These are phyloP conservation scores for Carlito syrichta DNA, from an alignment of 2,113 vertebrate genomes.

Conservation along the genomic window DNA sequence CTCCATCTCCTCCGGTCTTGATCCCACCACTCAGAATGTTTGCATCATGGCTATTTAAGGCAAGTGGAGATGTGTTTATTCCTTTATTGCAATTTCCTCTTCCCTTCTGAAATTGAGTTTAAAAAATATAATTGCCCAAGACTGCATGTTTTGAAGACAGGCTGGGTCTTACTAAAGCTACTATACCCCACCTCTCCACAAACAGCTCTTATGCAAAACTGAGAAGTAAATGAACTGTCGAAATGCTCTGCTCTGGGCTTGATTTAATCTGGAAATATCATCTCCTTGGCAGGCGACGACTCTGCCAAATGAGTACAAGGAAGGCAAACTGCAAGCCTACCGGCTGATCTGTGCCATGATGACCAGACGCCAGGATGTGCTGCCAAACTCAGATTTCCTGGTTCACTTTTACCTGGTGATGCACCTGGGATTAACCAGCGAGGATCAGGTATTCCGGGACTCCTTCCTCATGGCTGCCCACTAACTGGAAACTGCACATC, in stretches of 20 bases:
- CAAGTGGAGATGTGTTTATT: slow-evolving; percentile 70
- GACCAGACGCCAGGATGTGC: slow-evolving; percentile 96
- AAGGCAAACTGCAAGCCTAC: slow-evolving; percentile 96
- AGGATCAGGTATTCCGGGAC: slow-evolving; percentile 90
- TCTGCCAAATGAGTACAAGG: slow-evolving; percentile 92
- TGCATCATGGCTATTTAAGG: slow-evolving; percentile 98
- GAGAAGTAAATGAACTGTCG: slow-evolving; percentile 56
- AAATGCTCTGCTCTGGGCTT: slow-evolving; percentile 30
- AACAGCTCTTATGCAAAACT: slow-evolving; percentile 59
- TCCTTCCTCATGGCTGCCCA: background rate
- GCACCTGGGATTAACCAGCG: slow-evolving; percentile 92
- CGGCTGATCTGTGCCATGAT: slow-evolving; percentile 98
- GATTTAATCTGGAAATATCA: slow-evolving; percentile 40
- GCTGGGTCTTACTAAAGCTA: slow-evolving; percentile 43
- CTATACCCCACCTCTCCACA: slow-evolving; percentile 21
- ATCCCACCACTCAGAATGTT: slow-evolving; percentile 98
- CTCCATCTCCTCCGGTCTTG: slow-evolving; percentile 90
- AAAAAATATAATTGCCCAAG: slow-evolving; percentile 63
- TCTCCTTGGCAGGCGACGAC: slow-evolving; percentile 88
- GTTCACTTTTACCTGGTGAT: slow-evolving; percentile 96
- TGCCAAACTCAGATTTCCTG: slow-evolving; percentile 95
- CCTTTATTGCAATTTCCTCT: slow-evolving; percentile 65
- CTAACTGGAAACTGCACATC: background rate
- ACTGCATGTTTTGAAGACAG: slow-evolving; percentile 50
- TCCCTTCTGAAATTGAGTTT: slow-evolving; percentile 68